A percentile compares a stretch with the other conserved stretches of the same genome.
These are phyloP conservation scores for Alaudala cheleensis DNA, from an alignment of 2,113 vertebrate species.

Conservation along the genomic window DNA sequence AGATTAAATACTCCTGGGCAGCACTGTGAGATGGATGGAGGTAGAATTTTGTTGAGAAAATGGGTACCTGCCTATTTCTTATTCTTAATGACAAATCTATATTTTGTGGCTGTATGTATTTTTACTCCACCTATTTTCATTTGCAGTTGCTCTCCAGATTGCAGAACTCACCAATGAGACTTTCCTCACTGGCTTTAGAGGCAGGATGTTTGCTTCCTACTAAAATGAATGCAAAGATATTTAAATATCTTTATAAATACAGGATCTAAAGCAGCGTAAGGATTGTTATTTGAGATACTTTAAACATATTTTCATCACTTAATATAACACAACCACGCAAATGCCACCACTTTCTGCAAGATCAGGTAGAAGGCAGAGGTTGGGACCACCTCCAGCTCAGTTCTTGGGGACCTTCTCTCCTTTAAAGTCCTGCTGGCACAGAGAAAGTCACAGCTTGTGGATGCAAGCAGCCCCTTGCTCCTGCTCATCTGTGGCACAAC, in stretches of 20 bases:
- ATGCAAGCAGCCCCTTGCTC: not conserved
- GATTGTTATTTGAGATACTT: not conserved
- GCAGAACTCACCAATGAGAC: not conserved
- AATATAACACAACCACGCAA: not conserved
- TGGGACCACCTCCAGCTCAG: not conserved
- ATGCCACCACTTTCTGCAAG: not conserved
- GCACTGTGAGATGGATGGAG: not conserved
- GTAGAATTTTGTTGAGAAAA: not conserved
- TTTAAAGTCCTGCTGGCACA: not conserved
- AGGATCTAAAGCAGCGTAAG: not conserved
- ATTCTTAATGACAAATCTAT: not conserved
- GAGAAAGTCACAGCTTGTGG: constrained; percentile 21
- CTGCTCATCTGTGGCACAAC: constrained; percentile 34
- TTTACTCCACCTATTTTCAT: not conserved
- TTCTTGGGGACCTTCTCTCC: not conserved
- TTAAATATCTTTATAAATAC: not conserved
- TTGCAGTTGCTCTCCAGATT: not conserved
- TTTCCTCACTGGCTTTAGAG: not conserved
- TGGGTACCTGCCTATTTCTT: not conserved
- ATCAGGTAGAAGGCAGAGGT: not conserved
- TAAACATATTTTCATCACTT: not conserved
- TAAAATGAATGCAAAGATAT: not conserved
- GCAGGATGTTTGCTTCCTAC: not conserved
- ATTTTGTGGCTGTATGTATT: not conserved
- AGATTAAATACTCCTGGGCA: not conserved